phyloP scores from a whole-genome alignment of 2,113 vertebrate species.

The Pseudorasbora parva region DNA sequence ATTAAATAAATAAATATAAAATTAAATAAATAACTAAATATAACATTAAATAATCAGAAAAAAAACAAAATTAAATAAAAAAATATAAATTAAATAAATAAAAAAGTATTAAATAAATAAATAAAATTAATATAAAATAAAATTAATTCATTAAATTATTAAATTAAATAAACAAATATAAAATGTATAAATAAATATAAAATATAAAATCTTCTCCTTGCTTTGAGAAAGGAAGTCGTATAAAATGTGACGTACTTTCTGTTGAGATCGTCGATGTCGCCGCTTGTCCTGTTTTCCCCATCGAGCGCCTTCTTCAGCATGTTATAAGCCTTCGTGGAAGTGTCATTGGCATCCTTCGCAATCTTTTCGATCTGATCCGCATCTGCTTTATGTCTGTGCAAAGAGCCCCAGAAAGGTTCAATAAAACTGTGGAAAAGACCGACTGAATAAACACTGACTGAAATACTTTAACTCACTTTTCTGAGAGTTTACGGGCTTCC shows the following conservation, averaged over 20 bases:
- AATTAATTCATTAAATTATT: too few species aligned
- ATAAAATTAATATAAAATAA: too few species aligned
- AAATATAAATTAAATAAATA: too few species aligned
- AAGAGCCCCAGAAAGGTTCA: neutral
- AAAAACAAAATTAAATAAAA: too few species aligned
- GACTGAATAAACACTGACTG: neutral
- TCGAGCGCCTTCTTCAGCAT: constrained; percentile 86
- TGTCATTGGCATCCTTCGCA: constrained; percentile 91
- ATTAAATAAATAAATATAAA: too few species aligned
- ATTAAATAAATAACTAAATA: too few species aligned
- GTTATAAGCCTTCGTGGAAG: constrained; percentile 88
- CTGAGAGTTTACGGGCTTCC: constrained; percentile 89
- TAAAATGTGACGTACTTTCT: constrained; percentile 82
- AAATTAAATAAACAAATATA: too few species aligned
- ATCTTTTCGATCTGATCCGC: constrained; percentile 92
- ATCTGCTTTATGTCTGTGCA: constrained; percentile 88
- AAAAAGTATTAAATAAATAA: too few species aligned
- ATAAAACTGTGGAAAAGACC: neutral
- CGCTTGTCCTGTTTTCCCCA: constrained; percentile 85
- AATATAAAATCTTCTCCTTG: too few species aligned
- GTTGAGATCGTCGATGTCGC: constrained; percentile 91
- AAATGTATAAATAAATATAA: too few species aligned
- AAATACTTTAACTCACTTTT: constrained; percentile 78
- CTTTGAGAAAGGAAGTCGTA: neutral
- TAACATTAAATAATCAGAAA: too few species aligned